Evolutionary conservation across 2,888 invertebrate species (phyloP).

Genomic region (Subacronicta megacephala): DNA sequence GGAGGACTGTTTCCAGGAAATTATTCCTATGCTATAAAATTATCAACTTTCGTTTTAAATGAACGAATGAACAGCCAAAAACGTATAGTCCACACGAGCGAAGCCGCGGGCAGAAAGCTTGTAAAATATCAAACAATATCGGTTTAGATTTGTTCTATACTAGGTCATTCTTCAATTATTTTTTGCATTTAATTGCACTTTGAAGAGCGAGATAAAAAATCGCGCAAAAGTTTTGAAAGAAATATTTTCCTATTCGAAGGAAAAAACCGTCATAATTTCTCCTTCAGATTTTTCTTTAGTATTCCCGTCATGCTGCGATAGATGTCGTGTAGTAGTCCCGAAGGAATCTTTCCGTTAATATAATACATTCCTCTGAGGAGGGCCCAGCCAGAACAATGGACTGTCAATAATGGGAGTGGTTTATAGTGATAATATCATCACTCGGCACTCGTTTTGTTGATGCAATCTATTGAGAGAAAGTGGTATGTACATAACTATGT

Average conservation of each 20-base stretch:
- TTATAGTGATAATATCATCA: conserved; percentile 49
- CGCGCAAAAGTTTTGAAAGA: not conserved
- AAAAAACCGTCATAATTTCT: conserved; percentile 18
- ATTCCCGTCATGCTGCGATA: conserved; percentile 53
- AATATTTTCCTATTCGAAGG: conserved; percentile 17
- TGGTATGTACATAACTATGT: too few relatives aligned
- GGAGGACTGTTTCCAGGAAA: too few relatives aligned
- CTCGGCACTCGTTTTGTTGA: conserved; percentile 27
- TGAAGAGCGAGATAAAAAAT: not conserved
- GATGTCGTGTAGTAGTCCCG: conserved; percentile 47
- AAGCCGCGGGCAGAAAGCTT: too few relatives aligned
- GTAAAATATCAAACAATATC: too few relatives aligned
- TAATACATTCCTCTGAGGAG: conserved; percentile 49
- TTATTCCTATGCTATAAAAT: too few relatives aligned
- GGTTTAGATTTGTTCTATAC: too few relatives aligned
- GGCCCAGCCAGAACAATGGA: conserved; percentile 49
- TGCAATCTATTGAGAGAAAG: conserved; percentile 15
- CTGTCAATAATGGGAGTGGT: conserved; percentile 44
- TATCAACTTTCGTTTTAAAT: too few relatives aligned
- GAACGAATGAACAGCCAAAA: too few relatives aligned
- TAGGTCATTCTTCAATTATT: too few relatives aligned
- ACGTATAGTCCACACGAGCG: too few relatives aligned
- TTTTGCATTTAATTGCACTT: too few relatives aligned
- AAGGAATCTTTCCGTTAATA: conserved; percentile 45
- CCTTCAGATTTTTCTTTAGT: conserved; percentile 50